phyloP scores from a whole-genome alignment of 2,797 vertebrate genomes.

The Sphenodon punctatus region DNA sequence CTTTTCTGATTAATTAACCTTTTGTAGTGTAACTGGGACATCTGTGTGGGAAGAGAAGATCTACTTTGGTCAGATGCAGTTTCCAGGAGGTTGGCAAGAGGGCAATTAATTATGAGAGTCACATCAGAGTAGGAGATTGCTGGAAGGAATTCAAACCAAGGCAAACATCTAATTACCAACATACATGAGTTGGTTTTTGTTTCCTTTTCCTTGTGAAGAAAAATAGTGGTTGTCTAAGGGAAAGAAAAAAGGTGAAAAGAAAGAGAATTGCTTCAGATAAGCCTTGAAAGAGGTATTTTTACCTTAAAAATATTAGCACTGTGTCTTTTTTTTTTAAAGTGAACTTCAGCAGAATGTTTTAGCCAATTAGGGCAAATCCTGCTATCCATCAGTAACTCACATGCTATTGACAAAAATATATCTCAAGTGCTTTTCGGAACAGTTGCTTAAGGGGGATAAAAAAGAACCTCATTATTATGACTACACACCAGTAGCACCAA shows the following conservation, averaged over 20 bases:
- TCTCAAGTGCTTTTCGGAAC: too few relatives aligned
- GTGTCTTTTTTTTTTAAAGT: background rate
- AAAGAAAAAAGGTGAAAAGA: constrained; percentile 6
- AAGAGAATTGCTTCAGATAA: background rate
- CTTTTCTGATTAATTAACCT: constrained; percentile 56
- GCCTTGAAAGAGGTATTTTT: background rate
- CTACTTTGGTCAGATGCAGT: constrained; percentile 40
- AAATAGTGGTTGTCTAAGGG: background rate
- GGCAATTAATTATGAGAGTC: constrained; percentile 50
- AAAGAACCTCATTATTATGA: too few relatives aligned
- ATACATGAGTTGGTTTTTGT: constrained; percentile 5
- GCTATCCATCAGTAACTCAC: too few relatives aligned
- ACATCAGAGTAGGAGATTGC: constrained; percentile 35
- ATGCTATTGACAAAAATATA: too few relatives aligned
- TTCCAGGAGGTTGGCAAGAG: constrained; percentile 44
- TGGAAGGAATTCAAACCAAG: constrained; percentile 40
- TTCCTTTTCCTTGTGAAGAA: background rate
- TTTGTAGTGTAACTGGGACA: constrained; percentile 43
- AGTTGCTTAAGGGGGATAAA: too few relatives aligned
- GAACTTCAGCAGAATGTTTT: too few relatives aligned
- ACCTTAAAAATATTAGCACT: background rate
- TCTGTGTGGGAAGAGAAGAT: constrained; percentile 36
- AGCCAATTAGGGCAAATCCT: too few relatives aligned
- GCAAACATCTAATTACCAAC: constrained; percentile 47
- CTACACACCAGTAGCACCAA: too few relatives aligned